Evolutionary conservation across 2,888 invertebrate species (phyloP).

Genomic region (Drosophila anceps): DNA sequence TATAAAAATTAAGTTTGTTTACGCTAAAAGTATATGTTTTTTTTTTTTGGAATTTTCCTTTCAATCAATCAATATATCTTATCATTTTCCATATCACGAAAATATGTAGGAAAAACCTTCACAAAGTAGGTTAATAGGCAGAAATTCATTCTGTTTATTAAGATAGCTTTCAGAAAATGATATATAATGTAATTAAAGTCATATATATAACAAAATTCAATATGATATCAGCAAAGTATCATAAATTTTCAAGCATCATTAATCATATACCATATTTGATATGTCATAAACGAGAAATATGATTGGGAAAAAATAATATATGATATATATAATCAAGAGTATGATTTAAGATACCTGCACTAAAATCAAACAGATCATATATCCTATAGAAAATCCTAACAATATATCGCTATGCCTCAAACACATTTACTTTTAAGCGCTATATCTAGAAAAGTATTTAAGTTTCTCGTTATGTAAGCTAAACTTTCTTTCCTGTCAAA

Average conservation of each 20-base stretch:
- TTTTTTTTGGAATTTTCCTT: neutral
- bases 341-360: too few species aligned
- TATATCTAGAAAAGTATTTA: neutral
- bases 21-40: too few species aligned
- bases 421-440: neutral
- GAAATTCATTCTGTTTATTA: neutral
- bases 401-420: neutral
- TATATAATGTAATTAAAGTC: neutral
- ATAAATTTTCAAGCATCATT: neutral
- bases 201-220: neutral
- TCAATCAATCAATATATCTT: neutral
- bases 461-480: neutral
- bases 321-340: neutral
- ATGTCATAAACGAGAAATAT: neutral
- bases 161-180: neutral
- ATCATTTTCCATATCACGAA: neutral
- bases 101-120: neutral
- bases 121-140: neutral
- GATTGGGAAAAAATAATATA: neutral
- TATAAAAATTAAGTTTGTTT: too few species aligned
- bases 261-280: neutral
- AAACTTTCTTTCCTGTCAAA: slow-evolving; percentile 3
- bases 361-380: too few species aligned
- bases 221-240: neutral
- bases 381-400: neutral